phyloP scores from a whole-genome alignment of 2,888 invertebrate genomes.

The Pristionchus exspectatus region DNA sequence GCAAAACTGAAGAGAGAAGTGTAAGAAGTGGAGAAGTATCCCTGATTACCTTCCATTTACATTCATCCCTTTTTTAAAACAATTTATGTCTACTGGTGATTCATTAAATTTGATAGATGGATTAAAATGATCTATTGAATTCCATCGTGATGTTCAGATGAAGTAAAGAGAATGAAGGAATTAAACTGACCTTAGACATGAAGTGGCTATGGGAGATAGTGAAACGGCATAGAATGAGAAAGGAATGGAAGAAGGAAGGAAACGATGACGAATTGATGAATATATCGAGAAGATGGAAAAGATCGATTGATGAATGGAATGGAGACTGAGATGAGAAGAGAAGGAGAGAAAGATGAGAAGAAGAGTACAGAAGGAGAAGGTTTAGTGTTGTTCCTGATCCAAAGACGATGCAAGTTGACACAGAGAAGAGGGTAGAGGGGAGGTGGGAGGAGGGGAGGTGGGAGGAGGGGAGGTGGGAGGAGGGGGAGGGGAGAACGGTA shows the following conservation, averaged over 20 bases:
- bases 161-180: background rate
- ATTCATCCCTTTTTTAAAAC: background rate
- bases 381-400: slow-evolving; percentile 39
- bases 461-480: background rate
- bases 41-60: background rate
- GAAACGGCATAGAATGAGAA: slow-evolving; percentile 41
- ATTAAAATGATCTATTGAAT: background rate
- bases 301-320: slow-evolving; percentile 23
- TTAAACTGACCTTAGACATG: slow-evolving; percentile 33
- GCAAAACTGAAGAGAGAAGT: too few relatives aligned
- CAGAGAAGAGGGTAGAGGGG: slow-evolving; percentile 20
- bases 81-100: background rate
- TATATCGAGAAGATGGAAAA: background rate
- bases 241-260: background rate
- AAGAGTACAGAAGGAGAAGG: slow-evolving; percentile 31
- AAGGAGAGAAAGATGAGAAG: slow-evolving; percentile 36
- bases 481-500: slow-evolving; percentile 27
- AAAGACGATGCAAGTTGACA: slow-evolving; percentile 33
- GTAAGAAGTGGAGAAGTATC: background rate
- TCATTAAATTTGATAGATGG: background rate
- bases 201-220: background rate
- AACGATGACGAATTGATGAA: slow-evolving; percentile 18
- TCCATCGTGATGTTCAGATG: background rate
- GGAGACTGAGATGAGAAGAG: slow-evolving; percentile 24
- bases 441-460: background rate